These are phyloP conservation scores for Acrossocheilus wenchowensis DNA, from an alignment of 2,797 vertebrate species.

Conservation along the genomic window DNA sequence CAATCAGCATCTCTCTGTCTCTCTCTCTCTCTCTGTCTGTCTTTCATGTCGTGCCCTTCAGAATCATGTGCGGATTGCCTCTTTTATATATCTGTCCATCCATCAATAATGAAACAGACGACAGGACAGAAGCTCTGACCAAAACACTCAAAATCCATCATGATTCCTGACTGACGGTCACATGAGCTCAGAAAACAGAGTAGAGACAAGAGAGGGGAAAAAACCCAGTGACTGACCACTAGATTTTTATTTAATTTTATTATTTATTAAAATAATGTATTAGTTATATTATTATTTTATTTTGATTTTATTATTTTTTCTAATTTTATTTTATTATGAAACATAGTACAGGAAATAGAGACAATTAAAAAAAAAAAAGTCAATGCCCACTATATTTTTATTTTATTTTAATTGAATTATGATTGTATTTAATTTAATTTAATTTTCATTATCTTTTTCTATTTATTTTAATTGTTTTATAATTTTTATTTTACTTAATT, in stretches of 20 bases:
- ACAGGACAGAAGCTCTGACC: constrained; percentile 27
- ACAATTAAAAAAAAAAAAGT: not conserved
- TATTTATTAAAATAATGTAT: not conserved
- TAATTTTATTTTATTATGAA: not conserved
- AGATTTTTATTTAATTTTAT: not conserved
- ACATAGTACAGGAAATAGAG: not conserved
- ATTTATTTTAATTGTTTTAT: not conserved
- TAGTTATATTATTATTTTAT: too few relatives aligned
- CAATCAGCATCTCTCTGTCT: constrained; percentile 40
- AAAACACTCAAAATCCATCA: not conserved
- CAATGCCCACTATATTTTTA: not conserved
- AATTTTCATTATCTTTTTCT: too few relatives aligned
- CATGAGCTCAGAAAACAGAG: not conserved
- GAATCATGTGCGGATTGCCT: constrained; percentile 58
- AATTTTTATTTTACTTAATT: not conserved
- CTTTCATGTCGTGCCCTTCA: constrained; percentile 66
- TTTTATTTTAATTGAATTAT: not conserved
- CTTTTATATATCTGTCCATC: constrained; percentile 50
- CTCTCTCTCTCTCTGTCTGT: constrained; percentile 38
- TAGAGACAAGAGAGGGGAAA: not conserved
- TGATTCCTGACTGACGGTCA: not conserved
- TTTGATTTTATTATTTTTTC: not conserved
- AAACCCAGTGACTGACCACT: not conserved
- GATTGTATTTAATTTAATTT: too few relatives aligned
- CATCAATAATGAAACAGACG: constrained; percentile 65